Percentiles rank a stretch among this genome's conserved stretches.
Conservation (phyloP, 2,113 vertebrate genomes). For the Passer domesticus region DNA sequence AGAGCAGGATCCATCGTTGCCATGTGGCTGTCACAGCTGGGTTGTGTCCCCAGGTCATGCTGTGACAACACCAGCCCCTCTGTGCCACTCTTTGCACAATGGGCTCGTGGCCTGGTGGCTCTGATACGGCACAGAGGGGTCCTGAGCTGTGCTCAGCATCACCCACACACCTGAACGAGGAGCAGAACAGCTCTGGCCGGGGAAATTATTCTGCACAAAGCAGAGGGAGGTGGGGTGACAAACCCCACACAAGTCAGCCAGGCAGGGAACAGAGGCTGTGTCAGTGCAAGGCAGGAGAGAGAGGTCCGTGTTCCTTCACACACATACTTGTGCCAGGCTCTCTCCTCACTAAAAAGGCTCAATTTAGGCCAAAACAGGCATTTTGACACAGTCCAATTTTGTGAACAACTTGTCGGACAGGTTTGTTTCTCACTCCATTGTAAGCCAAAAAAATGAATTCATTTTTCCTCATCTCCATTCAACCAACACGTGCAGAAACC, state of each 20-base stretch:
- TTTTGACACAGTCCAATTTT: background rate
- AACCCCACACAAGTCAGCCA: accelerated
- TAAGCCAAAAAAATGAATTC: background rate
- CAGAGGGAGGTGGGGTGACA: background rate
- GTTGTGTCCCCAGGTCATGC: accelerated
- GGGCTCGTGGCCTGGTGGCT: accelerated
- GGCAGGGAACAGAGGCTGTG: background rate
- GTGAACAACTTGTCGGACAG: background rate
- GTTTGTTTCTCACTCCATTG: background rate
- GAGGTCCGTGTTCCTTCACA: accelerated
- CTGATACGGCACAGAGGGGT: accelerated
- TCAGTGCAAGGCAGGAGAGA: background rate
- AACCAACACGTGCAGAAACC: accelerated
- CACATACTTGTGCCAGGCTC: accelerated
- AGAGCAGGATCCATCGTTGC: accelerated
- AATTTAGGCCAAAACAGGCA: background rate
- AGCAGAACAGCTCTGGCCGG: background rate
- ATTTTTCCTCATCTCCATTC: background rate
- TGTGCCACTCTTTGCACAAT: accelerated
- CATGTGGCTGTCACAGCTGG: background rate
- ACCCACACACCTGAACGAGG: accelerated
- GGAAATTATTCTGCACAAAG: accelerated
- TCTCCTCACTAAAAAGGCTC: background rate
- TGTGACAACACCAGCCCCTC: accelerated
- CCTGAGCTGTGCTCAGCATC: background rate